These are phyloP conservation scores for Gallinago solitaria DNA, from an alignment of 2,797 vertebrate genomes.

Conservation along the genomic window DNA sequence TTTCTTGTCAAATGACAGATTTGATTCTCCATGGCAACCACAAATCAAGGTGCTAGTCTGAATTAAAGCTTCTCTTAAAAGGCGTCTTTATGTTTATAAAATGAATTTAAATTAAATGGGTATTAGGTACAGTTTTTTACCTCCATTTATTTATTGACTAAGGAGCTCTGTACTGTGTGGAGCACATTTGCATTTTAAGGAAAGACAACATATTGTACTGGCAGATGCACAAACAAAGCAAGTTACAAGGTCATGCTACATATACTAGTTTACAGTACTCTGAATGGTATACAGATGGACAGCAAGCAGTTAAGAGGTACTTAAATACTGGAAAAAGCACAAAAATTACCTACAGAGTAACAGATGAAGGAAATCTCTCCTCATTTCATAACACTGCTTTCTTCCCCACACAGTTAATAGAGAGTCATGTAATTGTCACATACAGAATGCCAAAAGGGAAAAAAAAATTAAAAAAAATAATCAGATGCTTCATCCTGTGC, in stretches of 20 bases:
- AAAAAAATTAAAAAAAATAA: conserved; percentile 27
- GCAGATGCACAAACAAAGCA: conserved; percentile 84
- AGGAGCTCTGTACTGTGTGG: conserved; percentile 74
- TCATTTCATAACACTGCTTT: conserved; percentile 68
- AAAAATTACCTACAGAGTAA: conserved; percentile 76
- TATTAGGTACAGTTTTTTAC: conserved; percentile 83
- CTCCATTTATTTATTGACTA: conserved; percentile 82
- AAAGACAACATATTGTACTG: conserved; percentile 81
- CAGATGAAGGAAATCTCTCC: conserved; percentile 67
- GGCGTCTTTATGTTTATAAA: conserved; percentile 86
- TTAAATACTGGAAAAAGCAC: conserved; percentile 75
- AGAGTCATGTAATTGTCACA: conserved; percentile 73
- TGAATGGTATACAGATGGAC: conserved; percentile 77
- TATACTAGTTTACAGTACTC: conserved; percentile 77
- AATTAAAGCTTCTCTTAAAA: conserved; percentile 88
- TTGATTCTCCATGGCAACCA: conserved; percentile 89
- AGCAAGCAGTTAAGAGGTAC: conserved; percentile 75
- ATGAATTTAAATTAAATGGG: conserved; percentile 87
- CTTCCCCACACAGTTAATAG: conserved; percentile 72
- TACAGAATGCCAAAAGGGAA: conserved; percentile 66
- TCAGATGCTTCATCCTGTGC: conserved; percentile 62
- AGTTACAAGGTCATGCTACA: conserved; percentile 79
- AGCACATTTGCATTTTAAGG: conserved; percentile 81
- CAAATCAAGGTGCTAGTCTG: conserved; percentile 88
- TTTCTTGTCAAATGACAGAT: conserved; percentile 90